phyloP scores from a whole-genome alignment of 2,113 vertebrate genomes.

The Vulpes ferrilata region DNA sequence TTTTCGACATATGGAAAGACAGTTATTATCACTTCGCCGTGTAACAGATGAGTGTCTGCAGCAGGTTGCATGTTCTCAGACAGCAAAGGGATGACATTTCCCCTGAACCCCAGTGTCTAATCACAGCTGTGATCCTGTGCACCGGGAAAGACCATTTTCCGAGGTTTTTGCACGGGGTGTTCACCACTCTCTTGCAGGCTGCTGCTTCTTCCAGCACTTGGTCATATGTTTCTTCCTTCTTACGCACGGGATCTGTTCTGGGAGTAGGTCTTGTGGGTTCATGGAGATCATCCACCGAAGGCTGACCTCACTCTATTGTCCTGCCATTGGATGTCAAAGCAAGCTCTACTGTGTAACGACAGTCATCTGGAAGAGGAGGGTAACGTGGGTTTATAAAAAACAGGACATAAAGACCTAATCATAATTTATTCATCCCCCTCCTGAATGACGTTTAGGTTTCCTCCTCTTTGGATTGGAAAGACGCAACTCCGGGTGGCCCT shows the following conservation, averaged over 20 bases:
- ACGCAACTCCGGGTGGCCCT: neutral
- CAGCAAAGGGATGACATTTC: neutral
- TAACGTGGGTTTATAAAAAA: neutral
- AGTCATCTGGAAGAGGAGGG: neutral
- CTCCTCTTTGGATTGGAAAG: neutral
- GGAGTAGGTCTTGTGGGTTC: slow-evolving; percentile 86
- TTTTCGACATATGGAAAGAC: neutral
- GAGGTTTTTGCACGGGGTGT: slow-evolving; percentile 83
- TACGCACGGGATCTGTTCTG: slow-evolving; percentile 86
- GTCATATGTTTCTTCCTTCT: slow-evolving; percentile 89
- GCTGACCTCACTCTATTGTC: neutral
- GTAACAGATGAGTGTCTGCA: neutral
- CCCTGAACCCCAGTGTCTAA: neutral
- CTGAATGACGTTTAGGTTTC: neutral
- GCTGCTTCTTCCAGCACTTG: slow-evolving; percentile 90
- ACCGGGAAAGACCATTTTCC: slow-evolving; percentile 94
- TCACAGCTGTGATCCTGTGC: slow-evolving; percentile 87
- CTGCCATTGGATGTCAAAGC: neutral
- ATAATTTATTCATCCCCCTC: neutral
- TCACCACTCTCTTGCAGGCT: slow-evolving; percentile 86
- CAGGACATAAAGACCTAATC: neutral
- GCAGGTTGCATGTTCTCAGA: neutral
- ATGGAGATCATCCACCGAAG: fast-evolving
- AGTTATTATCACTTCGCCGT: neutral
- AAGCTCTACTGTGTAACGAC: neutral